Base-by-base conservation (phyloP, 2,888 invertebrate genomes). In the Automeris io region DNA sequence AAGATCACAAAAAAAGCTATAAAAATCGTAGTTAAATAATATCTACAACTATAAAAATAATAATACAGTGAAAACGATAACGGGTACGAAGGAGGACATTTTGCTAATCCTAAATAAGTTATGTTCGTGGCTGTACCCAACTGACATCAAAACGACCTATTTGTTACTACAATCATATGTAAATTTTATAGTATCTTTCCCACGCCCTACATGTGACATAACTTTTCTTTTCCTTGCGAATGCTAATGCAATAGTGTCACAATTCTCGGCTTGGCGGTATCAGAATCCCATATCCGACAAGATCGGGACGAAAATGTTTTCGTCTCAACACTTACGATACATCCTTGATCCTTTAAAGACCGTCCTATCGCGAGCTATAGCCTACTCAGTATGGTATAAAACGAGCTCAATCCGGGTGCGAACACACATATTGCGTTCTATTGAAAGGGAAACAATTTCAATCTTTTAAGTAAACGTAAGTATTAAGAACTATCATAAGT, bases 301-400 rank as follows among this genome's bases (percentile, higher is more conserved):
- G 64, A 61, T 51, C 45, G 55, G 57, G 63, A 69, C 65, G 68
- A 64, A 65, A 61, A 71, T 71, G 63, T 66, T 65, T 61, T 70
- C 64, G 68, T 63, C 63, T 58, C 57, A 54, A 69, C 69, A 62
- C 65, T 71, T 62, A 53, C 67, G 65, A 69, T 65, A 69, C 68
- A 68, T 59, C 59, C 58, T 59, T 64, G 59, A 65, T 66, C 67
- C 69, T 67, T n/a, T 60, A 40, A 63, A 62, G 70, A 56, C 54
- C 49, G 47, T 58, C 61, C 59, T 52, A 58, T 57, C 55, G 57
- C 63, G 56, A 59, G 56, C 64, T 61, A 64, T 67, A 65, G 62
- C 64, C 60, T 59, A 57, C 51, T 56, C 51, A 54, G 51, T 54
- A 49, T 45, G 47, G 49, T 54, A 62, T 49, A 41, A 50, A 59